Conservation (phyloP, 2,888 invertebrate species). For the Ophonus ardosiacus region DNA sequence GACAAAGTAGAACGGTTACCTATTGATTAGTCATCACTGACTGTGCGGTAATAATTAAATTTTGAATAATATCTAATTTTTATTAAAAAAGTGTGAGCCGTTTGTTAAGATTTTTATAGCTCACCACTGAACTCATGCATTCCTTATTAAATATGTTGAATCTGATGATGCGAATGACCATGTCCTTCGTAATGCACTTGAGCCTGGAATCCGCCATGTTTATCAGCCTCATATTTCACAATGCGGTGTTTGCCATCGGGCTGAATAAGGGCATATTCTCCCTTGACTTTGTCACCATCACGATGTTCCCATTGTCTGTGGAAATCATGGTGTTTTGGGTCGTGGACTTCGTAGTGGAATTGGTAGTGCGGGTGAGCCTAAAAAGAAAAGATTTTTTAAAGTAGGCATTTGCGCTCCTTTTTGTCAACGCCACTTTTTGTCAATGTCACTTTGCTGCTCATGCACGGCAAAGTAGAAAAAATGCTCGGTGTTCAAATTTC, state of each 20-base stretch:
- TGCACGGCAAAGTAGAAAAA: too few relatives aligned
- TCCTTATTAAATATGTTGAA: background rate
- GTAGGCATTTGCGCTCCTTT: too few relatives aligned
- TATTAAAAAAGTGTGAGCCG: too few relatives aligned
- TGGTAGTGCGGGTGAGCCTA: conserved; percentile 73
- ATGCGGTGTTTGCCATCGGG: conserved; percentile 73
- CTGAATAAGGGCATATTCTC: conserved; percentile 72
- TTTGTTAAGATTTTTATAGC: too few relatives aligned
- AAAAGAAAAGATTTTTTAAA: background rate
- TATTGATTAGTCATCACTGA: too few relatives aligned
- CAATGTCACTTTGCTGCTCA: too few relatives aligned
- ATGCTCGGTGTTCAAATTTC: too few relatives aligned
- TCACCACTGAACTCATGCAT: too few relatives aligned
- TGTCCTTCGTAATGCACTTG: conserved; percentile 71
- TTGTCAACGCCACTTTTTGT: too few relatives aligned
- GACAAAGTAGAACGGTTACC: too few relatives aligned
- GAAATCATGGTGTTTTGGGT: conserved; percentile 72
- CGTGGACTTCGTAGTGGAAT: conserved; percentile 73
- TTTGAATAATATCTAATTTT: too few relatives aligned
- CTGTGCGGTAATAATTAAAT: too few relatives aligned
- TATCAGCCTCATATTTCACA: conserved; percentile 73
- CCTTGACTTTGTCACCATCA: conserved; percentile 71
- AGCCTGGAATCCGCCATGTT: conserved; percentile 72
- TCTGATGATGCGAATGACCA: conserved; percentile 62
- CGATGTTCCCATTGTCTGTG: conserved; percentile 72